Percentiles rank a stretch among this genome's conserved stretches.
Conservation (phyloP, 2,888 invertebrate species). For the Choreutis nemorana region DNA sequence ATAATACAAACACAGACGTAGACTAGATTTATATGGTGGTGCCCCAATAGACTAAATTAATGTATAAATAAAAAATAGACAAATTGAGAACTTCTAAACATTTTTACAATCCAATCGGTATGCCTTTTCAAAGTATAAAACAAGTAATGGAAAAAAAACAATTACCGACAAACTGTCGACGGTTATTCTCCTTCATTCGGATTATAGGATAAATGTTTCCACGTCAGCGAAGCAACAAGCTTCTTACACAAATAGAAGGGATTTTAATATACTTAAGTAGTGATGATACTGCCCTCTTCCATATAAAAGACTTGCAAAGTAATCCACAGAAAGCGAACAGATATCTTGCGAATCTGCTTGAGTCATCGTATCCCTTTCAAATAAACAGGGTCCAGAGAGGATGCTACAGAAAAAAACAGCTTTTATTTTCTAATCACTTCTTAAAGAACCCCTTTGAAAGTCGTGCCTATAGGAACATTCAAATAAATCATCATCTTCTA, state of each 20-base stretch:
- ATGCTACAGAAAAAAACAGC: conserved; percentile 29
- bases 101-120: too few species aligned
- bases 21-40: too few species aligned
- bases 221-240: conserved; percentile 56
- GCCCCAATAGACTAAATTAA: too few species aligned
- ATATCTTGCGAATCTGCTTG: conserved; percentile 60
- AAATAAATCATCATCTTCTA: too few species aligned
- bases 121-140: too few species aligned
- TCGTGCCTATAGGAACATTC: too few species aligned
- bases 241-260: conserved; percentile 57
- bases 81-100: too few species aligned
- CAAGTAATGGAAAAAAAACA: too few species aligned
- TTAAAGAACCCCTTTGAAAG: too few species aligned
- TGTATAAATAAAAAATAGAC: too few species aligned
- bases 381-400: conserved; percentile 48
- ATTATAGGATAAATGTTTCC: conserved; percentile 42
- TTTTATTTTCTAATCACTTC: too few species aligned
- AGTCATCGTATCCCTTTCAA: conserved; percentile 62
- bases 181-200: conserved; percentile 21
- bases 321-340: conserved; percentile 56
- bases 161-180: background rate
- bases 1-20: too few species aligned
- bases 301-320: conserved; percentile 64
- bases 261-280: conserved; percentile 67
- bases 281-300: conserved; percentile 53